Base-by-base conservation (phyloP, 2,888 invertebrate species). In the Glomeris marginata region DNA sequence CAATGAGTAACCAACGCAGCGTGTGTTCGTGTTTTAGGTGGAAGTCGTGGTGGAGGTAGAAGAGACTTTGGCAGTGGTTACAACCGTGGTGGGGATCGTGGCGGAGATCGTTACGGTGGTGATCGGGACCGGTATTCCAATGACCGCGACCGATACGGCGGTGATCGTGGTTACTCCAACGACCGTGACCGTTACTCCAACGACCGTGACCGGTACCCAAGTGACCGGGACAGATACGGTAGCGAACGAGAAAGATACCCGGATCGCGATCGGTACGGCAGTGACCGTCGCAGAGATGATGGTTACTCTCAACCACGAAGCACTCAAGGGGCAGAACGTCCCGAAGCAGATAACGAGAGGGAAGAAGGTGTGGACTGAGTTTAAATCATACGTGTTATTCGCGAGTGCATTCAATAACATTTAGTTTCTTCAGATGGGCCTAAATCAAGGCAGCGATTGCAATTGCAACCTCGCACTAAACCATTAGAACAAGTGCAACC, bases 401-500 rank as follows among this genome's bases (percentile, higher is more conserved):
- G 35, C 16, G 20, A 15, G 13, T 20, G 22, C 6, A 22, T 15
- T 20, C 4, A 43, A 43, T 15, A 6, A 21, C 15, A 28, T 43
- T 38, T 45, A 15, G 10, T 16, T 45, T 45, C 37, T 45, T 5
- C 33, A 45, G 45, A 40, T n/a, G 28, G 49, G 42, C 72, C 76
- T 15, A 75, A 77, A 51, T 79, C 79, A 60, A 76, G 92, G 50
- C 86, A 83, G 8, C 83, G 81, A 65, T 65, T 94, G 59, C 76
- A 82, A 56, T 70, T 94, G 53, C 74, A 81, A 52, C 90, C 90
- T 10, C 76, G 92, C 44, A 80, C 85, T 2, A 77, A 80, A 58
- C 85, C 88, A 1, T 69, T 75, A 34, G 81, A 78, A 50, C 46
- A 69, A 21, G 53, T 56, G 33, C 56, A 58, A 22, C 55, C 56